Base-by-base conservation (phyloP, 2,113 vertebrate species). In the human region DNA sequence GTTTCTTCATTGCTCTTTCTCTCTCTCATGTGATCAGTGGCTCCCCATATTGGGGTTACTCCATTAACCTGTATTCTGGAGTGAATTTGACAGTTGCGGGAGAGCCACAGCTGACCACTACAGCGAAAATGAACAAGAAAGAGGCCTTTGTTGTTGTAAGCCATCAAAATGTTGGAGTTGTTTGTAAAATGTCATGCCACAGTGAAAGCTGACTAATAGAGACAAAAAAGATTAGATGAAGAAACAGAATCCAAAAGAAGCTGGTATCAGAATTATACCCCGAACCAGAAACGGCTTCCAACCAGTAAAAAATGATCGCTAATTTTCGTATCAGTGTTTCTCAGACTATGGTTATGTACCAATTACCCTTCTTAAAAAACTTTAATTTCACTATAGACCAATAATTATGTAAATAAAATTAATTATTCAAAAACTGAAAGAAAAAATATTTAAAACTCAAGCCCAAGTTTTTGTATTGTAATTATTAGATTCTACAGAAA, bases 371-470 rank as follows among this genome's bases (percentile, higher is more conserved):
- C 16, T 40, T 35, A 1, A 82, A 59, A 64, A 85, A 83, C 9
- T 72, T 32, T 32, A 25, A 80, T 40, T 72, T 43, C 78, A 72
- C 40, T 64, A 45, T 38, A 94, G 20, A 89, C n/a, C 3, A 96
- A 38, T 32, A 27, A 2, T 55, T 43, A 89, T 0, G 5, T 13
- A 81, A 59, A 84, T 55, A 94, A 80, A 89, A 81, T 8, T 6
- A 79, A 73, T 83, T 82, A 92, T 30, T 89, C 20, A 25, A 89
- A 93, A 94, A 45, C 45, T 4, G 4, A 92, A 96, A 93, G 66
- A 87, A 83, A 80, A 75, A 93, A 92, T 3, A 18, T 7, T 61
- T 27, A 38, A 75, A 80, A 45, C 40, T 32, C n/a, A 88, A 94
- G 40, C 20, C 68, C 3, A 1, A 52, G 59, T 32, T 73, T 91